Evolutionary conservation across 2,797 vertebrate species (phyloP), one percentile per base, ranked within the genome.

Genomic region (Triplophysa bombifrons): DNA sequence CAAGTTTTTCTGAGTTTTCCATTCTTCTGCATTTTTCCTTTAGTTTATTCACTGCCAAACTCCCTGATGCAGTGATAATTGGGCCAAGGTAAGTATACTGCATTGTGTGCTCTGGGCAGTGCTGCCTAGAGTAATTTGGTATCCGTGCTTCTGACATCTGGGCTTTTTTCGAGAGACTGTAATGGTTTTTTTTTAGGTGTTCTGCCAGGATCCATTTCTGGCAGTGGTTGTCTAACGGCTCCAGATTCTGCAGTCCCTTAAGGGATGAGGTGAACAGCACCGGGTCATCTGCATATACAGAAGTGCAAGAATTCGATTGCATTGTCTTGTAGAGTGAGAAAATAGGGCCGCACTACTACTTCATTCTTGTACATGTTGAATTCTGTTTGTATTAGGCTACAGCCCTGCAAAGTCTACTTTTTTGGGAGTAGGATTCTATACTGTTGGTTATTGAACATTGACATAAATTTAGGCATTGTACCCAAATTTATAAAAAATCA

Each of bases 1-100:
- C 58, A 61, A 7, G 22, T 60, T 60, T 61, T 61, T 27, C 25
- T 27, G 25, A 27, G 25, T 27, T 27, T 27, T 27, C 5, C 13
- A 51, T 48, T 60, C 56, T 60, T 12, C 55, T 22, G 20, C 10
- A 58, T 58, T 58, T 55, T 22, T 58, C 10, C 13, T 60, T 7
- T 30, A 61, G 58, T 61, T 61, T 61, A 61, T 30, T 30, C 25
- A 14, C 25, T 60, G 22, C 13, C 56, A 60, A 27, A 60, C 22
- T 61, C 58, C 6, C 25, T 61, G 25, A 16, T 61, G 58, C 58
- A 61, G 58, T 61, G 58, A 61, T 30, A 61, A 61, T 61, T 27
- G 20, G 58, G 58, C 25, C 25, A 16, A 30, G 27, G 25, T 61
- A 16, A 61, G 25, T 61, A 17, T 30, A 61, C 58, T 30, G 58